Evolutionary conservation across 1,140 invertebrate species (phyloP).

Genomic region (Anoplolepis gracilipes): DNA sequence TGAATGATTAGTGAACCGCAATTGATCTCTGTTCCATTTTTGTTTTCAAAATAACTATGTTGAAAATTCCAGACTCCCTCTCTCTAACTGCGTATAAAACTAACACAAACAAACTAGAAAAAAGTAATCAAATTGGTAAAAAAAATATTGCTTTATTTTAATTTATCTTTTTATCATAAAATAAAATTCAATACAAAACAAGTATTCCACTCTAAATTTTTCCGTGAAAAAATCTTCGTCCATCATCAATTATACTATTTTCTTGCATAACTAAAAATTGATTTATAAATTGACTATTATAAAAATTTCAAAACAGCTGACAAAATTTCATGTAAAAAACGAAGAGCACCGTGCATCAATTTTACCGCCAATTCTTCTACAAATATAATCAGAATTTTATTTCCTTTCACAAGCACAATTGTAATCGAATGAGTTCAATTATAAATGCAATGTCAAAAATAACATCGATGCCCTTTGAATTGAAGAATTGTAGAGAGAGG

Average conservation of each 20-base stretch:
- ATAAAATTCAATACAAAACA: not conserved
- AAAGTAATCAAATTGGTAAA: not conserved
- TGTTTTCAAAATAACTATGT: not conserved
- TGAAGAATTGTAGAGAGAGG: not conserved
- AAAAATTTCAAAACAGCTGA: no score
- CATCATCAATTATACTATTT: no score
- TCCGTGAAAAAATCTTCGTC: no score
- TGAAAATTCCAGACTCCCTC: slow-evolving; percentile 2
- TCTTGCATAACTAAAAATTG: no score
- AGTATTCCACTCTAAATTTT: not conserved
- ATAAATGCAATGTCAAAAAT: not conserved
- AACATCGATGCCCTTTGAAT: not conserved
- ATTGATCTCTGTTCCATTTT: slow-evolving; percentile 48
- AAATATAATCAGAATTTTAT: not conserved
- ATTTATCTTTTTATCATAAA: not conserved
- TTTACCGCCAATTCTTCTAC: not conserved
- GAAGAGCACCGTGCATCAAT: not conserved
- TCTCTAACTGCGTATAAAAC: not conserved
- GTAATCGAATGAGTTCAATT: not conserved
- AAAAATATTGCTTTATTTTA: not conserved
- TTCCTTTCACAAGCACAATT: not conserved
- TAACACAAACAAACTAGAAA: not conserved
- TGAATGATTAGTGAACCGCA: slow-evolving; percentile 64
- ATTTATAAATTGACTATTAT: no score
- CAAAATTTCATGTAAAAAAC: not conserved